Evolutionary conservation across 92 coral and sea anemone species (phyloP), one percentile per base, ranked within the genome.

Genomic region (Heteractis magnifica): DNA sequence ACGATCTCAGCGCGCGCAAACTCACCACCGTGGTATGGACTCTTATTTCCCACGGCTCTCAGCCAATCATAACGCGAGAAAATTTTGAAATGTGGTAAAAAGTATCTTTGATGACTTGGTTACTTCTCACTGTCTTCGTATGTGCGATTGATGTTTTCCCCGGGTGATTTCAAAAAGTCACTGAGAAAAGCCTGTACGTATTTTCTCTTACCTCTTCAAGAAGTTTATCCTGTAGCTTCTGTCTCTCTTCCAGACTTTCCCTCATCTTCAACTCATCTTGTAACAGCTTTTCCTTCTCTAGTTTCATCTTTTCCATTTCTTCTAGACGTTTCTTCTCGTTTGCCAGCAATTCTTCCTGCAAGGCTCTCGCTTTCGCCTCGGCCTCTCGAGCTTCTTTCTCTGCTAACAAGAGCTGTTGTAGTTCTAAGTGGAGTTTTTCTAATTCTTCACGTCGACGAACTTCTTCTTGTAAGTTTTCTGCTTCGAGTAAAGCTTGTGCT

Each of bases 341-440:
- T 10, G 72, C 83, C 72, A 95, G 81, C 65, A 95, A 74, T 58
- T 92, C 88, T 75, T 95, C 98, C 82, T 95, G 97, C 26, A 90
- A 80, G 10, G 95, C 91, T 34, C 94, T 87, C 5, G 93, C 93
- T 52, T 87, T 88, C 50, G 90, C 94, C 71, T 95, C 98, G 65
- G 91, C 97, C 73, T 93, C 98, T 77, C 91, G 85, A 7, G 98
- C 98, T 77, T 85, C 85, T 79, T 91, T 90, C 85, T 95, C 97
- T 34, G 90, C 88, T 75, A 91, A 93, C 71, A 95, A 81, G 1
- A 95, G 88, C 20, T 86, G 83, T 65, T 95, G 94, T 56, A 95
- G 80, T 68, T 95, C 94, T 77, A 86, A 79, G 62, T 93, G 98
- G 5, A 95, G 87, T 52, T 89, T 85, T 80, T 95, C 98, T 75